Conservation (phyloP, 2,888 invertebrate species). For the Drosophila kambysellisi region DNA sequence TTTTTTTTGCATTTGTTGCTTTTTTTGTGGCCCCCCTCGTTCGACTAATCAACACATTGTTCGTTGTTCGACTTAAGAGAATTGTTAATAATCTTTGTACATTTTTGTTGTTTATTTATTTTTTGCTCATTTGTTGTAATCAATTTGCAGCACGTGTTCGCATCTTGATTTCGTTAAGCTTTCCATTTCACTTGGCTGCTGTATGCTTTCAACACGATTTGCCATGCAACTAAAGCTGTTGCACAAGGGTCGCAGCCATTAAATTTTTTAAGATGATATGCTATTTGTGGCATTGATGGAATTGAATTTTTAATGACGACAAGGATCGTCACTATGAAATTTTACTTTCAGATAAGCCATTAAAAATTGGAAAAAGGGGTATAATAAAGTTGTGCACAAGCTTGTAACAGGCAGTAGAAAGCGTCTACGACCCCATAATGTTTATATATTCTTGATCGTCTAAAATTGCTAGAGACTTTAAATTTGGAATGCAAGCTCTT, state of each 20-base stretch:
- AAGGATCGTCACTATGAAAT: not conserved
- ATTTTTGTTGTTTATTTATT: not conserved
- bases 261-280: not conserved
- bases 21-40: constrained; percentile 32
- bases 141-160: constrained; percentile 73
- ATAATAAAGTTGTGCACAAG: not conserved
- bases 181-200: constrained; percentile 65
- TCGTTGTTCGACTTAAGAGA: constrained; percentile 31
- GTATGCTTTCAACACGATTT: constrained; percentile 10
- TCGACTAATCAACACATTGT: constrained; percentile 55
- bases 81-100: constrained; percentile 52
- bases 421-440: not conserved
- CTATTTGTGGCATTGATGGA: not conserved
- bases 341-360: not conserved
- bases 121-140: constrained; percentile 48
- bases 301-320: not conserved
- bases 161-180: constrained; percentile 45
- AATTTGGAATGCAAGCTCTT: not conserved
- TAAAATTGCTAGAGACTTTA: too few relatives aligned
- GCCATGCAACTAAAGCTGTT: constrained; percentile 1
- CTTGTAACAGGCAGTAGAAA: not conserved
- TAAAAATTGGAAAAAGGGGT: not conserved
- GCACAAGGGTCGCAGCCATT: constrained; percentile 4
- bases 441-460: not conserved
- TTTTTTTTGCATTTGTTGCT: constrained; percentile 11